Conservation (phyloP, 2,888 invertebrate species). For the Temnothorax ravouxi region DNA sequence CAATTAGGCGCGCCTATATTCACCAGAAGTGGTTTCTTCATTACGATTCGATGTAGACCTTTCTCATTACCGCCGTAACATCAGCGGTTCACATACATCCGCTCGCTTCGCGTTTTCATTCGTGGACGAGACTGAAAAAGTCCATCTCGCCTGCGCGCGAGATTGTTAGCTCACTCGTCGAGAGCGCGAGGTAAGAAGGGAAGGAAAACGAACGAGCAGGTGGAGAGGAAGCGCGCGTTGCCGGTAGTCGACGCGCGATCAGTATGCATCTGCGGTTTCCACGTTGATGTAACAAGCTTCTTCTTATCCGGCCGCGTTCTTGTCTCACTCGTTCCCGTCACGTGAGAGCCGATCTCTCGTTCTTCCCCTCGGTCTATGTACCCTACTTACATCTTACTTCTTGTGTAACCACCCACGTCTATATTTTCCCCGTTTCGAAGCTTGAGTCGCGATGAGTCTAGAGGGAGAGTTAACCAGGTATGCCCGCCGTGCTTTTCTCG, state of each 20-base stretch:
- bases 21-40: conserved; percentile 33
- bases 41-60: conserved; percentile 32
- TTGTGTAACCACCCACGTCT: conserved; percentile 44
- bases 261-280: conserved; percentile 80
- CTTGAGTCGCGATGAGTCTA: background rate
- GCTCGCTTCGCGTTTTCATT: conserved; percentile 19
- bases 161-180: conserved; percentile 23
- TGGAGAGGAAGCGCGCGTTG: conserved; percentile 21
- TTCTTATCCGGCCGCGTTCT: conserved; percentile 39
- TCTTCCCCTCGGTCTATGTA: conserved; percentile 15
- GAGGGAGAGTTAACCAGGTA: conserved; percentile 63
- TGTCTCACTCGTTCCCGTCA: conserved; percentile 46
- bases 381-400: conserved; percentile 37
- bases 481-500: conserved; percentile 61
- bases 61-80: conserved; percentile 43
- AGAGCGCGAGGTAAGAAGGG: conserved; percentile 1
- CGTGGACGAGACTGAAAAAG: conserved; percentile 46
- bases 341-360: conserved; percentile 16
- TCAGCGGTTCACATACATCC: conserved; percentile 13
- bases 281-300: conserved; percentile 78
- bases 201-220: background rate
- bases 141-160: conserved; percentile 21
- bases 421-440: conserved; percentile 40
- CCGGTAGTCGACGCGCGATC: conserved; percentile 68
- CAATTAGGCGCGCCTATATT: conserved; percentile 37